Evolutionary conservation across 2,797 vertebrate genomes (phyloP).

Genomic region (Huso huso): DNA sequence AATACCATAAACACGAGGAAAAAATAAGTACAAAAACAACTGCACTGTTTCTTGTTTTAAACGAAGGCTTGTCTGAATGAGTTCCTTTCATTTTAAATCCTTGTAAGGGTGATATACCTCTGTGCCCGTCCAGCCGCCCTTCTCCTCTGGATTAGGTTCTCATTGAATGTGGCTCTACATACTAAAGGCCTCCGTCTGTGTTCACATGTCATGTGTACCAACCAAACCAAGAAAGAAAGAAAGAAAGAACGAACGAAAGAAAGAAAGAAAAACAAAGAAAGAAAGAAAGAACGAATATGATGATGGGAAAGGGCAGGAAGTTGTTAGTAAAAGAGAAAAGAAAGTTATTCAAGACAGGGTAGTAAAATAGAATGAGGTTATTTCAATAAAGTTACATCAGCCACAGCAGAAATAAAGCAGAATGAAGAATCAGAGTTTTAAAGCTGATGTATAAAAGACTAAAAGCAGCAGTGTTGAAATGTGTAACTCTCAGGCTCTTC

Average conservation of each 20-base stretch:
- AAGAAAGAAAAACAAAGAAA: slow-evolving; percentile 24
- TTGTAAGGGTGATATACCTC: slow-evolving; percentile 42
- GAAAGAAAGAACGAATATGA: slow-evolving; percentile 31
- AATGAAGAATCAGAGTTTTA: slow-evolving; percentile 20
- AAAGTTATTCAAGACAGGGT: not conserved
- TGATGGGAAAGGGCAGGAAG: slow-evolving; percentile 48
- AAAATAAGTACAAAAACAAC: too few species aligned
- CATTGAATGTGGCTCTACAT: slow-evolving; percentile 79
- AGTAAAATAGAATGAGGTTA: slow-evolving; percentile 20
- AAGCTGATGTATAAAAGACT: too few species aligned
- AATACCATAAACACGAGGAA: too few species aligned
- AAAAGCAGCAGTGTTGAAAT: too few species aligned
- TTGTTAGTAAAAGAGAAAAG: slow-evolving; percentile 51
- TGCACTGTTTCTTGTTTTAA: too few species aligned
- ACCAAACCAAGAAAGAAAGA: slow-evolving; percentile 48
- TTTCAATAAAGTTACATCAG: too few species aligned
- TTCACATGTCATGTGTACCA: slow-evolving; percentile 24
- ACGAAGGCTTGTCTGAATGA: not conserved
- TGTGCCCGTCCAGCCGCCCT: slow-evolving; percentile 75
- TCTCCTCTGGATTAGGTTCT: slow-evolving; percentile 87
- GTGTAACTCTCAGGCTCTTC: too few species aligned
- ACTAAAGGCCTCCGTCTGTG: slow-evolving; percentile 79
- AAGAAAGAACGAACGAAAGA: slow-evolving; percentile 42
- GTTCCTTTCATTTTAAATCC: not conserved
- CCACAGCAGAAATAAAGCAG: slow-evolving; percentile 17